Evolutionary conservation across 2,113 vertebrate species (phyloP).

Genomic region (Xiphias gladius): DNA sequence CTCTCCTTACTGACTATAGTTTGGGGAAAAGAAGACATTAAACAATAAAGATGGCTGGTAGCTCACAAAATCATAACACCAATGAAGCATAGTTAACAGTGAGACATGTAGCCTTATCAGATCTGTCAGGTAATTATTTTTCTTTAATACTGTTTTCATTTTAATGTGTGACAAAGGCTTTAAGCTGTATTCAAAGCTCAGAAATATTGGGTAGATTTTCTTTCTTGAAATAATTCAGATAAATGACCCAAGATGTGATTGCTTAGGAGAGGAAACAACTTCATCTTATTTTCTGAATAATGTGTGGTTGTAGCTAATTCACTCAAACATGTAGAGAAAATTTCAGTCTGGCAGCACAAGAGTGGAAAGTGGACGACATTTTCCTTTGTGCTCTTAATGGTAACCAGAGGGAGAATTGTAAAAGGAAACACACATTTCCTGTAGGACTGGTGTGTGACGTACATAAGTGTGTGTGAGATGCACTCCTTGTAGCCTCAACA

Average conservation of each 20-base stretch:
- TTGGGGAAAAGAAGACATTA: not conserved
- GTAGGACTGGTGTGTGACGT: constrained; percentile 67
- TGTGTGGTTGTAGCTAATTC: constrained; percentile 11
- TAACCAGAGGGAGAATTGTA: constrained; percentile 66
- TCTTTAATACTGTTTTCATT: not conserved
- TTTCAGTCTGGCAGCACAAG: constrained; percentile 19
- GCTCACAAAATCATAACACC: not conserved
- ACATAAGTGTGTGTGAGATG: constrained; percentile 45
- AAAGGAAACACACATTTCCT: constrained; percentile 79
- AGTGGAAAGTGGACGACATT: constrained; percentile 46
- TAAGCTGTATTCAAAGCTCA: not conserved
- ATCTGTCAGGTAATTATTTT: not conserved
- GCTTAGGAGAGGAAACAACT: not conserved
- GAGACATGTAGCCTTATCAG: not conserved
- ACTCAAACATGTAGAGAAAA: constrained; percentile 29
- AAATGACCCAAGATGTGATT: not conserved
- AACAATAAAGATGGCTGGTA: not conserved
- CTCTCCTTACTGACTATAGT: not conserved
- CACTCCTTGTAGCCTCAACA: constrained; percentile 37
- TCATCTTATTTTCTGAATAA: constrained; percentile 19
- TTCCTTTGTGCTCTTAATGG: constrained; percentile 69
- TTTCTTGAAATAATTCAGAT: not conserved
- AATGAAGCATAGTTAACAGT: not conserved
- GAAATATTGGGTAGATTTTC: not conserved
- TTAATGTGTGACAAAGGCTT: not conserved